Evolutionary conservation across 2,888 invertebrate species (phyloP), one percentile per base, ranked within the genome.

Genomic region (Thymelicus lineola): DNA sequence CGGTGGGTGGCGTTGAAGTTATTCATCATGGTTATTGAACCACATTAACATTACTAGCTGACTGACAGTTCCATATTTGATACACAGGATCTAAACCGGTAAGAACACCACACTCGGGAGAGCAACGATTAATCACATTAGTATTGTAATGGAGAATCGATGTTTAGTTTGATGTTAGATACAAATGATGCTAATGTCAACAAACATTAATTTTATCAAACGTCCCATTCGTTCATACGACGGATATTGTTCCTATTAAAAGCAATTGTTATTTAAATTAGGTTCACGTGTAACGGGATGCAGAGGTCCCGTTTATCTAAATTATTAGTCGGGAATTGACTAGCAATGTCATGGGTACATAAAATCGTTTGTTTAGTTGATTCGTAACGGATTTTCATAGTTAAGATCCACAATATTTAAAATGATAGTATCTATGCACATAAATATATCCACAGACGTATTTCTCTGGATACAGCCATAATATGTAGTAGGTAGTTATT

Each of bases 41-140:
- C 73, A 70, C 74, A 73, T 77, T 76, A 77, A 77, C 78, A 77
- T 79, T 77, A 67, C 63, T 53, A 71, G 71, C 71, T 75, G 77
- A 74, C 76, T 73, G 77, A 76, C 76, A 75, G 75, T 78, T 77
- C 73, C 75, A 76, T 77, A 75, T 77, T 77, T 75, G 74, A 70
- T 74, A 72, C 76, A 74, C 78, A 71, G 73, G 76, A 73, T 74
- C 74, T 75, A 73, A 75, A 74, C 77, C 69, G 74, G 76, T 75
- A 75, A 70, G 73, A 53, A 57, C 63, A 64, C 70, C 70, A 70
- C 65, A 65, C 70, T 65, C 48, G 55, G 36, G 20, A 45, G 15
- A 65, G 55, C 50, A 60, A 42, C 70, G 64, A 70, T 70, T 65
- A 59, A 70, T 70, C 64, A 70, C 57, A 65, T 65, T 65, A 70